These are phyloP conservation scores for Oenanthe melanoleuca DNA, from an alignment of 2,113 vertebrate genomes.

Conservation along the genomic window DNA sequence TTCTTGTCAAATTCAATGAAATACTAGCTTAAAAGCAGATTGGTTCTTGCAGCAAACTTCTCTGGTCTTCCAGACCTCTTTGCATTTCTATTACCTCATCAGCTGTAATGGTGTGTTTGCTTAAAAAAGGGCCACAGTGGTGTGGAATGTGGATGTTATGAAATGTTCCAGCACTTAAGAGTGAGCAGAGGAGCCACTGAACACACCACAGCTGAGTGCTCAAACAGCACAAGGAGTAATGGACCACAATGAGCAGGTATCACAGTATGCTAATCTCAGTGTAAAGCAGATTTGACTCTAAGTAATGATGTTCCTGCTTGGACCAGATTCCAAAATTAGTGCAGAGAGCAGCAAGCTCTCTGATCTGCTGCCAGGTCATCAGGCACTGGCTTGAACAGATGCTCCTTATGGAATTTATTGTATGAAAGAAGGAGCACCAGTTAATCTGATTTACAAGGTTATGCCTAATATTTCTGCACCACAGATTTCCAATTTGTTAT, in stretches of 20 bases:
- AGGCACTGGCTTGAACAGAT: conserved; percentile 50
- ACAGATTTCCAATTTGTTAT: conserved; percentile 43
- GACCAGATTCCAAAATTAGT: conserved; percentile 48
- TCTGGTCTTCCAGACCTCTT: neutral
- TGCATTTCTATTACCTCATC: neutral
- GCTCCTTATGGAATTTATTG: conserved; percentile 41
- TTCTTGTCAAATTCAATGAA: neutral
- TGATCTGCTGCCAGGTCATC: conserved; percentile 48
- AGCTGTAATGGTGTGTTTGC: neutral
- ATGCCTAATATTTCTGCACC: conserved; percentile 49
- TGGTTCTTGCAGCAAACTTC: neutral
- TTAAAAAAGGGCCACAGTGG: neutral
- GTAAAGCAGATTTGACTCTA: conserved; percentile 56
- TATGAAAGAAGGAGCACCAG: conserved; percentile 33
- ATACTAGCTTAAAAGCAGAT: neutral
- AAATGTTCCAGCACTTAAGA: neutral
- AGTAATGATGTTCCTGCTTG: conserved; percentile 42
- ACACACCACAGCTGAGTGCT: neutral
- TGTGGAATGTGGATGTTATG: neutral
- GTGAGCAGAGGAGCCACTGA: neutral
- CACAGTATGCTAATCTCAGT: conserved; percentile 28
- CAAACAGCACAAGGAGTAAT: conserved; percentile 7
- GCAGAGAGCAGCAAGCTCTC: conserved; percentile 30
- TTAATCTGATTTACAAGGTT: conserved; percentile 65
- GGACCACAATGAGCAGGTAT: conserved; percentile 27